Base-by-base conservation (phyloP, 2,797 vertebrate genomes). In the Microctenopoma lineatum region DNA sequence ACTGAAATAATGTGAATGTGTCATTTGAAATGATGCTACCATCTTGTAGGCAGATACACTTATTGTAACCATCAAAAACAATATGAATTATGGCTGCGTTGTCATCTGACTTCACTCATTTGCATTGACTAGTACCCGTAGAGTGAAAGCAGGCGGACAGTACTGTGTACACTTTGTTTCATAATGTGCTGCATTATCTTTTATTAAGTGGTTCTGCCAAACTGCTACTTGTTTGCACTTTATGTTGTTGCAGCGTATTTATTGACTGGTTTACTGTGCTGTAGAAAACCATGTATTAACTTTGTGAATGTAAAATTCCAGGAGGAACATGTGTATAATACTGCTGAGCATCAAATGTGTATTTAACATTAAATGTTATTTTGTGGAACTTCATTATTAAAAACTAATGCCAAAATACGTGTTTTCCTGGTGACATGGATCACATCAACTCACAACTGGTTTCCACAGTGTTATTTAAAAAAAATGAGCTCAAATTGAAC, bases 311-410 rank as follows among this genome's bases (percentile, higher is more conserved):
- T 64, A 59, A 32, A 32, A 5, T 39, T 18, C 59, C 7, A 39
- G 41, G 32, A 32, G 29, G 5, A 32, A 52, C 46, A 48, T 4
- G 38, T 54, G 61, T 66, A n/a, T 51, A 47, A 59, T 61, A 62
- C 34, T 59, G 54, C 50, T 67, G 54, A 55, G 34, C 50, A 45
- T 51, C 57, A 67, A 53, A 70, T 61, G 59, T 66, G 70, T 78
- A 76, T 70, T 12, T 79, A 74, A 71, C 52, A 65, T 88, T 73
- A 47, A 52, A 81, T 88, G 64, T 76, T 81, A 73, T 85, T 84
- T 83, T 83, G 79, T 85, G 79, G 75, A 73, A 75, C 66, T 53
- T 77, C 58, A 61, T 70, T n/a, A 86, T 78, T 84, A 90, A 91
- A 86, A 75, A 13, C 10, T 42, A 15, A 42, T 15, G 4, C 13